Evolutionary conservation across 2,797 vertebrate species (phyloP).

Genomic region (Pangasius larnaudii): DNA sequence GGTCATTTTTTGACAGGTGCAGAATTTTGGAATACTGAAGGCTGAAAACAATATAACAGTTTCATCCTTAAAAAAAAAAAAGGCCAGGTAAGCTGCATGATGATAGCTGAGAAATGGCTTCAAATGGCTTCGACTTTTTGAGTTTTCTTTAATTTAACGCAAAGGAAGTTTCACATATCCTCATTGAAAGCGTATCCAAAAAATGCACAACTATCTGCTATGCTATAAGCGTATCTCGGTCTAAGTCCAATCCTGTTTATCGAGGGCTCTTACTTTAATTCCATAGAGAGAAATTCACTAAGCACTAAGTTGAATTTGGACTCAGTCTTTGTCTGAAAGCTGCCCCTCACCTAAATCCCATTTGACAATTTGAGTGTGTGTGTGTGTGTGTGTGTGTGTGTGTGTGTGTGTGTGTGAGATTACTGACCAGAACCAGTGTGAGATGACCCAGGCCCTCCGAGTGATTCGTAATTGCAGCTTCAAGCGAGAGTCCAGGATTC

Average conservation of each 20-base stretch:
- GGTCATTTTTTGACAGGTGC: background rate
- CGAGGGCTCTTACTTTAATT: background rate
- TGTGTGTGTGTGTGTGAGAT: slow-evolving; percentile 57
- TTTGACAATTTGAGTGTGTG: background rate
- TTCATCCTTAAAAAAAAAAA: background rate
- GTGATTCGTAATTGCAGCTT: slow-evolving; percentile 79
- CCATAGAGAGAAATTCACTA: background rate
- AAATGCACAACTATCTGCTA: background rate
- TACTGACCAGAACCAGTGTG: slow-evolving; percentile 57
- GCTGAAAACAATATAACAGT: background rate
- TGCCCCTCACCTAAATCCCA: slow-evolving; percentile 57
- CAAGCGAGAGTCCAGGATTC: slow-evolving; percentile 54
- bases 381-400: slow-evolving; percentile 37
- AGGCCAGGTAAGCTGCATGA: background rate
- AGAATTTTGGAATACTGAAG: background rate
- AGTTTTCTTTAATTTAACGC: background rate
- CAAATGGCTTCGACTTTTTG: background rate
- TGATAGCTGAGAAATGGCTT: background rate
- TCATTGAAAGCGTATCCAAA: background rate
- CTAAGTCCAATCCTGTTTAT: slow-evolving; percentile 2
- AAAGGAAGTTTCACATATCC: background rate
- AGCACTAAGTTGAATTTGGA: background rate
- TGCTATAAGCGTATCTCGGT: background rate
- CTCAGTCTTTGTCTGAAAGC: slow-evolving; percentile 70
- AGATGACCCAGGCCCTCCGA: slow-evolving; percentile 67